Evolutionary conservation across 1,140 invertebrate species (phyloP).

Genomic region (Eupeodes corollae): DNA sequence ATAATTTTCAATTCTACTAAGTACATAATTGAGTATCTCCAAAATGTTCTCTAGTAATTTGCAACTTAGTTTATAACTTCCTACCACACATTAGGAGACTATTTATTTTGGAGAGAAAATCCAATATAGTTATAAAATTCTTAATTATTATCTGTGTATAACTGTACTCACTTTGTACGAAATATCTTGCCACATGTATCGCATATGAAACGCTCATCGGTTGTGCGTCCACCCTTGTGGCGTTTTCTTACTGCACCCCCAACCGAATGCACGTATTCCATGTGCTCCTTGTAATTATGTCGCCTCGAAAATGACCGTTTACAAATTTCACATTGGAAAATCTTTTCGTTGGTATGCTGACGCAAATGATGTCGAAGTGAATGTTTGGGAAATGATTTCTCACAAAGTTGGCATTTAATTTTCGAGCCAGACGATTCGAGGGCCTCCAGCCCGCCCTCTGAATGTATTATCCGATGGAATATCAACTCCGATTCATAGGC

Average conservation of each 20-base stretch:
- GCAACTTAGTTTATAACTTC: too few relatives aligned
- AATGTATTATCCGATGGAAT: slow-evolving; percentile 26
- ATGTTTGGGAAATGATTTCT: slow-evolving; percentile 55
- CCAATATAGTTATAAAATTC: too few relatives aligned
- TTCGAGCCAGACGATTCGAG: slow-evolving; percentile 30
- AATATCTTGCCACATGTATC: slow-evolving; percentile 49
- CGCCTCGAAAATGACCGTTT: slow-evolving; percentile 51
- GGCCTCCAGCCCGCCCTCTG: slow-evolving; percentile 11
- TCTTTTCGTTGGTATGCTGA: slow-evolving; percentile 66
- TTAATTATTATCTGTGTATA: too few relatives aligned
- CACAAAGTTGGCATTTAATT: slow-evolving; percentile 54
- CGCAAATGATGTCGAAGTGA: slow-evolving; percentile 57
- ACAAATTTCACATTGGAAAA: slow-evolving; percentile 52
- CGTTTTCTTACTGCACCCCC: not conserved
- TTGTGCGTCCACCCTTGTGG: not conserved
- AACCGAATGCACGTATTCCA: slow-evolving; percentile 39
- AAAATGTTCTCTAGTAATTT: too few relatives aligned
- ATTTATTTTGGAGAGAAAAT: too few relatives aligned
- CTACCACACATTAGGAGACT: too few relatives aligned
- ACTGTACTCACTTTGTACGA: slow-evolving; percentile 50
- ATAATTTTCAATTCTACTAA: too few relatives aligned
- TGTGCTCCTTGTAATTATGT: slow-evolving; percentile 46
- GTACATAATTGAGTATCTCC: too few relatives aligned
- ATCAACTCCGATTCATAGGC: slow-evolving; percentile 25
- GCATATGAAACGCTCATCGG: slow-evolving; percentile 39